Conservation (phyloP, 1,140 invertebrate genomes). For the Cydia fagiglandana region DNA sequence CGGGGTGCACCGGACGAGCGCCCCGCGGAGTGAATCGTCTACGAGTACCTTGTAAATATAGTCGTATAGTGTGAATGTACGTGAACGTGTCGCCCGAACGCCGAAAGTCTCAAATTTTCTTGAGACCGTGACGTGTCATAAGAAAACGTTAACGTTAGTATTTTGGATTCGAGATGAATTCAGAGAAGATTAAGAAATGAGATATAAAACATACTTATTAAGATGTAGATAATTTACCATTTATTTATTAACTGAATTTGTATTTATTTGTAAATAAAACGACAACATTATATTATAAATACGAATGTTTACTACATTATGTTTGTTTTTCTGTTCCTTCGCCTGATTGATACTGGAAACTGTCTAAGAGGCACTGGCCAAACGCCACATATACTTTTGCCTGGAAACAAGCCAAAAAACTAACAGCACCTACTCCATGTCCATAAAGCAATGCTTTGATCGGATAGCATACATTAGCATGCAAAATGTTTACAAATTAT, state of each 20-base stretch:
- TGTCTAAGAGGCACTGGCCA: neutral
- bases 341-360: neutral
- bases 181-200: slow-evolving; percentile 78
- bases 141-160: slow-evolving; percentile 78
- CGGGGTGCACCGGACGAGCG: slow-evolving; percentile 62
- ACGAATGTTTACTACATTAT: slow-evolving; percentile 79
- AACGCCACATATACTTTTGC: neutral
- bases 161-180: slow-evolving; percentile 75
- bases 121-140: slow-evolving; percentile 79
- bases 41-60: slow-evolving; percentile 73
- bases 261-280: slow-evolving; percentile 80
- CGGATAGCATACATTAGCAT: neutral
- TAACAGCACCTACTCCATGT: neutral
- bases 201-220: slow-evolving; percentile 79
- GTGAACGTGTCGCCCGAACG: slow-evolving; percentile 79
- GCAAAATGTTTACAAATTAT: slow-evolving; percentile 16
- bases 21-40: slow-evolving; percentile 72
- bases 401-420: neutral
- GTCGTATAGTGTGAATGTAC: slow-evolving; percentile 75
- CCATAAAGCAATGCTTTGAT: neutral
- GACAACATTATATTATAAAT: slow-evolving; percentile 79
- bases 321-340: slow-evolving; percentile 63
- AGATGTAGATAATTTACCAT: slow-evolving; percentile 80
- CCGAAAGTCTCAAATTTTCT: slow-evolving; percentile 78
- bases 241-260: slow-evolving; percentile 80